These are phyloP conservation scores for Sphenopsis melanotis DNA, from an alignment of 2,797 vertebrate genomes.

Conservation along the genomic window DNA sequence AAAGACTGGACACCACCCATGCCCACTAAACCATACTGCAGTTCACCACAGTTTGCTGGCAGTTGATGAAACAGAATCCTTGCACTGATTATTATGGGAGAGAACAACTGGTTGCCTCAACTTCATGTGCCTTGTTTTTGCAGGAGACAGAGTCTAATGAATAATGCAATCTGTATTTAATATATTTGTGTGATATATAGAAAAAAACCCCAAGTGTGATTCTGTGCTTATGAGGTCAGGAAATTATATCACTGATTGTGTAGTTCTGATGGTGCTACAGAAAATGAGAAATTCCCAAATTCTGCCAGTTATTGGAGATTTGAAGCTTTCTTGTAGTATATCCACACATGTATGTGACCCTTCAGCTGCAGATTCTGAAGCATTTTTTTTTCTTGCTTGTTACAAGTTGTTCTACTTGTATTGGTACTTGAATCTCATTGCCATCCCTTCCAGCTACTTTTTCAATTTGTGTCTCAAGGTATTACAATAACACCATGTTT, in stretches of 20 bases:
- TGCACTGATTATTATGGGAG: background rate
- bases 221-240: background rate
- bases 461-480: background rate
- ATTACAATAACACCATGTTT: background rate
- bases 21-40: background rate
- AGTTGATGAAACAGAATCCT: background rate
- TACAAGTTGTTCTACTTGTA: background rate
- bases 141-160: background rate
- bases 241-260: background rate
- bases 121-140: background rate
- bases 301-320: background rate
- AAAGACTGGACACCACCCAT: background rate
- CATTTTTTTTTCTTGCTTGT: background rate
- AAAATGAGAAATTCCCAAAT: background rate
- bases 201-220: rapidly evolving
- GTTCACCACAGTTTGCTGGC: background rate
- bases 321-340: background rate
- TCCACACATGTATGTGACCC: background rate
- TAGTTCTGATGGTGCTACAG: background rate
- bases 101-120: background rate
- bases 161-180: background rate
- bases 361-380: background rate
- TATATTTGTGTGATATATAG: background rate
- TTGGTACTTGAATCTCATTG: background rate
- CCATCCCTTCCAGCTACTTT: background rate